These are phyloP conservation scores for Pseudolycoriella hygida DNA, from an alignment of 2,888 invertebrate genomes.

Conservation along the genomic window DNA sequence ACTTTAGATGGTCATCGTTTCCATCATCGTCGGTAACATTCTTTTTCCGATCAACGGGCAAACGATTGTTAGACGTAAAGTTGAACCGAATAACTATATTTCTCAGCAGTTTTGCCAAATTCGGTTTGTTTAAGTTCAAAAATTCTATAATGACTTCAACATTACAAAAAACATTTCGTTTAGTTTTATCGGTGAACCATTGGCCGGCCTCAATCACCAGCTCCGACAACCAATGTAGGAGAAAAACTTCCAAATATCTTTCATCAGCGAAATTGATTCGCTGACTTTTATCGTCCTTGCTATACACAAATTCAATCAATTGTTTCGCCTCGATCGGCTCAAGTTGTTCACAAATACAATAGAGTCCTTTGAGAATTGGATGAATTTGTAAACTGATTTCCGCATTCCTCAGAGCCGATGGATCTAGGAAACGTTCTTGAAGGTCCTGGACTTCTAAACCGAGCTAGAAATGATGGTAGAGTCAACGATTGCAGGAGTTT, in stretches of 20 bases:
- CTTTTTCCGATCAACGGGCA: not conserved
- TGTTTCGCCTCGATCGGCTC: slow-evolving; percentile 17
- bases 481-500: no score
- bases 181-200: not conserved
- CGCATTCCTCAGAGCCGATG: no score
- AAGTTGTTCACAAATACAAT: slow-evolving; percentile 29
- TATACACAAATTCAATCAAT: slow-evolving; percentile 15
- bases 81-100: slow-evolving; percentile 6
- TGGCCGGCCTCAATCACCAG: slow-evolving; percentile 16
- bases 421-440: slow-evolving; percentile 23
- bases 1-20: no score
- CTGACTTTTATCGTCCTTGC: not conserved
- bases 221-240: slow-evolving; percentile 22
- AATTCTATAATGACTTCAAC: slow-evolving; percentile 14
- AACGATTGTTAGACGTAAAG: slow-evolving; percentile 1
- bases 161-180: slow-evolving; percentile 10
- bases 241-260: slow-evolving; percentile 20
- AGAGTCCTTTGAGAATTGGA: slow-evolving; percentile 29
- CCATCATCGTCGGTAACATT: not conserved
- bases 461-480: no score
- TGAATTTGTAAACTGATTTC: slow-evolving; percentile 25
- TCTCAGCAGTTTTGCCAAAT: slow-evolving; percentile 15
- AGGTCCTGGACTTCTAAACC: slow-evolving; percentile 21
- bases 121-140: slow-evolving; percentile 20
- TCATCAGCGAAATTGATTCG: slow-evolving; percentile 19